These are phyloP conservation scores for Lophotriccus pileatus DNA, from an alignment of 2,797 vertebrate genomes.

Conservation along the genomic window DNA sequence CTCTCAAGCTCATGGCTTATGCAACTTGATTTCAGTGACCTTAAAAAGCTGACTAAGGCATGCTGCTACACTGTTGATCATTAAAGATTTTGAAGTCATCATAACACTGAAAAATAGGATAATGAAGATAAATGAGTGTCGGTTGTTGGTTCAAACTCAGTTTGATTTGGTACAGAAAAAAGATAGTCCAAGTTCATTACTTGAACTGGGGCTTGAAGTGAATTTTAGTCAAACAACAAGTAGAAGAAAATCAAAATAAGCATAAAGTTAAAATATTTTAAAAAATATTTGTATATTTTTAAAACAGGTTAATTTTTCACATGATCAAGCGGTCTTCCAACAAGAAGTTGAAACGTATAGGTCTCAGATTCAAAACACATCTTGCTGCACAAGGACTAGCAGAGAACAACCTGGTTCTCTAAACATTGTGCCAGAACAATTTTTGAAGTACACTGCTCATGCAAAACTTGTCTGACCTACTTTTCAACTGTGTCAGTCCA, in stretches of 20 bases:
- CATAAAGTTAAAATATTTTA: neutral
- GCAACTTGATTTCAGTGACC: neutral
- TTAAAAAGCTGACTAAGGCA: constrained; percentile 5
- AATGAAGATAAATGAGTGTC: neutral
- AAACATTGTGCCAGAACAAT: neutral
- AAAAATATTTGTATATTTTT: neutral
- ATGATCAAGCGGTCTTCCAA: neutral
- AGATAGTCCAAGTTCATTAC: neutral
- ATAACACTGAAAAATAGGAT: neutral
- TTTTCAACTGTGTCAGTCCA: constrained; percentile 13
- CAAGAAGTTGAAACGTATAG: neutral
- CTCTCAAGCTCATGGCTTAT: neutral
- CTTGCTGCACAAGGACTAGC: neutral
- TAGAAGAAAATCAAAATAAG: neutral
- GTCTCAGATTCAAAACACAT: neutral
- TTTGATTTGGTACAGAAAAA: neutral
- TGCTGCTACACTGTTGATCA: neutral
- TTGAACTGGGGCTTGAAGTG: neutral
- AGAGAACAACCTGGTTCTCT: neutral
- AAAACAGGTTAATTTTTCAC: neutral
- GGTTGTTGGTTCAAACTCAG: neutral
- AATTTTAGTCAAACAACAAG: neutral
- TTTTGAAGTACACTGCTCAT: neutral
- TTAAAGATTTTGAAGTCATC: neutral
- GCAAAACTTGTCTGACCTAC: neutral